These are phyloP conservation scores for Harmothoe impar DNA, from an alignment of 2,888 invertebrate species.

Conservation along the genomic window DNA sequence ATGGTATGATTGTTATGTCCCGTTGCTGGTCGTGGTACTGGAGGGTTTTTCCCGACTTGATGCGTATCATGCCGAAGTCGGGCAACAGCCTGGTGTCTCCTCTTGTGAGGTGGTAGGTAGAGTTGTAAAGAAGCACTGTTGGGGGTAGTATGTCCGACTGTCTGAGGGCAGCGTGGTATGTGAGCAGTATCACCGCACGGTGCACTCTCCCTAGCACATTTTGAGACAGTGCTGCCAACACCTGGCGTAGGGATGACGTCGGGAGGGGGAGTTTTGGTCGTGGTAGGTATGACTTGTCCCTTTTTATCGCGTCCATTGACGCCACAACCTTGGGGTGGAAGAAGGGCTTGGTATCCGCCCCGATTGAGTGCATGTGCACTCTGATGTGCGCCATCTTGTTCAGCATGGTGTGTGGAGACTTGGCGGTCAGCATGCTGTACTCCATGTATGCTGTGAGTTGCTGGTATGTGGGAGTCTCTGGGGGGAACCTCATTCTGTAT, in stretches of 20 bases:
- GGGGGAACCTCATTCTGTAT: background rate
- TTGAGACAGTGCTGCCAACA: background rate
- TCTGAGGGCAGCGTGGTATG: background rate
- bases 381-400: background rate
- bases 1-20: background rate
- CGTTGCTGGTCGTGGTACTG: background rate
- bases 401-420: no score
- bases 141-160: background rate
- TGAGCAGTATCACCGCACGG: background rate
- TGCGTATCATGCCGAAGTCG: no score
- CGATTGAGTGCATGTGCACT: background rate
- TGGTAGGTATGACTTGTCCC: slow-evolving; percentile 1
- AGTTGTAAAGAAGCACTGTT: background rate
- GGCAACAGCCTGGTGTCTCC: background rate
- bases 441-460: background rate
- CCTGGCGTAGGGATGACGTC: background rate
- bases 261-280: background rate
- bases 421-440: background rate
- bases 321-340: no score
- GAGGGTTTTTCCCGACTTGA: background rate
- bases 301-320: background rate
- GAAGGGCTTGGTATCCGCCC: background rate
- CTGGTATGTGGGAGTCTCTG: background rate
- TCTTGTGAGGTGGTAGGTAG: no score
- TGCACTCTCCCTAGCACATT: background rate